Percentiles rank a stretch among this genome's conserved stretches.
Conservation (phyloP, 2,888 invertebrate species). For the Lasioglossum malachurum region DNA sequence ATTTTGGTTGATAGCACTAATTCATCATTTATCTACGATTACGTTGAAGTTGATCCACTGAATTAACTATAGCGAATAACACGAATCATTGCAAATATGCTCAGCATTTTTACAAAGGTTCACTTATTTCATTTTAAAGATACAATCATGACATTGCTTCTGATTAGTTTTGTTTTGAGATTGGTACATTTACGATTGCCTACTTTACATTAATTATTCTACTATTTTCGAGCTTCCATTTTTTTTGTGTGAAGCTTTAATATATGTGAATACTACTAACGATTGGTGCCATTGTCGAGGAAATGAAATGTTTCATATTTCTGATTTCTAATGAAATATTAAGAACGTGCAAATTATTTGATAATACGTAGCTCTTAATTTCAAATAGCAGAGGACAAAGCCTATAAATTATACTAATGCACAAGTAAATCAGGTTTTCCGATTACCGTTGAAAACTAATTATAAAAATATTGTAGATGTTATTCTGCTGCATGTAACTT, state of each 20-base stretch:
- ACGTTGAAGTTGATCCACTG: constrained; percentile 82
- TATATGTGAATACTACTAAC: constrained; percentile 25
- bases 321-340: not conserved
- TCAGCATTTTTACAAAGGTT: constrained; percentile 29
- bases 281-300: constrained; percentile 20
- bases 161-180: constrained; percentile 20
- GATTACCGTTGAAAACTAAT: constrained; percentile 29
- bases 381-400: constrained; percentile 5
- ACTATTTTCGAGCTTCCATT: constrained; percentile 29
- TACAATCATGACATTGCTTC: constrained; percentile 20
- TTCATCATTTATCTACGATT: constrained; percentile 82
- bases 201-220: constrained; percentile 20
- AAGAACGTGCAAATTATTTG: constrained; percentile 46
- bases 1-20: constrained; percentile 75
- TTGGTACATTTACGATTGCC: constrained; percentile 24
- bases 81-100: constrained; percentile 19
- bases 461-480: constrained; percentile 30
- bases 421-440: constrained; percentile 34
- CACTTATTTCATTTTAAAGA: constrained; percentile 27
- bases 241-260: constrained; percentile 32
- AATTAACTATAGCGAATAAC: constrained; percentile 75
- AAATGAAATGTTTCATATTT: constrained; percentile 15
- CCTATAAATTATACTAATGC: constrained; percentile 25
- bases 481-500: constrained; percentile 31
- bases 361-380: constrained; percentile 23